These are phyloP conservation scores for Limnephilus rhombicus DNA, from an alignment of 2,888 invertebrate genomes.

Conservation along the genomic window DNA sequence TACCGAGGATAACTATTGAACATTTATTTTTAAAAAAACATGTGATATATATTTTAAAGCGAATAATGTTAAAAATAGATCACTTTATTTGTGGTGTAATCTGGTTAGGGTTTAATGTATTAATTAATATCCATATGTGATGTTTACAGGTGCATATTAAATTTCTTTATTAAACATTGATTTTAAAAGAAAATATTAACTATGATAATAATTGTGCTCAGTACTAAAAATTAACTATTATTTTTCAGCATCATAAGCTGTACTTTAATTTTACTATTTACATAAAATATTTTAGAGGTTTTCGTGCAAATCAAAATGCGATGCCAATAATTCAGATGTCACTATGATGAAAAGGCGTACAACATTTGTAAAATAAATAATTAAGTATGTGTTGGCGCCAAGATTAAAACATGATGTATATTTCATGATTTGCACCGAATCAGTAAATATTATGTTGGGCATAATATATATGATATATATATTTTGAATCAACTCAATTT, in stretches of 20 bases:
- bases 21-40: not conserved
- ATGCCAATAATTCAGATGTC: not conserved
- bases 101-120: not conserved
- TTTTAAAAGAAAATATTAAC: not conserved
- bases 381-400: not conserved
- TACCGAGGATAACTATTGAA: not conserved
- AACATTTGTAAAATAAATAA: not conserved
- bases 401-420: not conserved
- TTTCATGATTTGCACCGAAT: not conserved
- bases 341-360: not conserved
- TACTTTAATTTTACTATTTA: not conserved
- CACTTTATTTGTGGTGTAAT: not conserved
- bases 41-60: not conserved
- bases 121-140: not conserved
- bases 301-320: not conserved
- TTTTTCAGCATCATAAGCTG: not conserved
- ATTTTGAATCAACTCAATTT: not conserved
- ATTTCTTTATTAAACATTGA: not conserved
- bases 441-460: not conserved
- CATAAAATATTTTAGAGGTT: not conserved
- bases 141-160: not conserved
- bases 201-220: not conserved
- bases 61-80: not conserved
- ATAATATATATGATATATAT: not conserved
- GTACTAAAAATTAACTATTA: not conserved